Conservation (phyloP, 2,113 vertebrate genomes). For the Triplophysa tibetana region DNA sequence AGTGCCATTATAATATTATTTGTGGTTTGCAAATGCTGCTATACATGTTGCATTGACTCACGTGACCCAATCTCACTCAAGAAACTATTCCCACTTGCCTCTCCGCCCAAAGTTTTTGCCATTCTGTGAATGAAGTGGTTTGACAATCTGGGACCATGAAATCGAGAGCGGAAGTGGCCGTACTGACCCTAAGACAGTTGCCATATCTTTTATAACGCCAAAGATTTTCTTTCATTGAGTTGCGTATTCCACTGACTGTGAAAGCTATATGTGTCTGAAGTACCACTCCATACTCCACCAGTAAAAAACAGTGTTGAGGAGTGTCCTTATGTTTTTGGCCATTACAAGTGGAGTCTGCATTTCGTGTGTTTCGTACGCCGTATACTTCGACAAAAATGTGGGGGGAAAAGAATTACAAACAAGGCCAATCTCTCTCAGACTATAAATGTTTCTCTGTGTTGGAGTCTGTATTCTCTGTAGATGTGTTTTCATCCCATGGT, state of each 20-base stretch:
- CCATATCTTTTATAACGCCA: conserved; percentile 80
- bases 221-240: conserved; percentile 73
- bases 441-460: conserved; percentile 41
- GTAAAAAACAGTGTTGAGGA: conserved; percentile 27
- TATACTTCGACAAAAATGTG: conserved; percentile 20
- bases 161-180: conserved; percentile 71
- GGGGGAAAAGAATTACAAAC: neutral
- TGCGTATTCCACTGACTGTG: conserved; percentile 30
- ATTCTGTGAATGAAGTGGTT: conserved; percentile 76
- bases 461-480: conserved; percentile 36
- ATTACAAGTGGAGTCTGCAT: conserved; percentile 24
- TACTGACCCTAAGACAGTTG: conserved; percentile 68
- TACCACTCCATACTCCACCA: conserved; percentile 4
- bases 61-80: conserved; percentile 19
- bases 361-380: conserved; percentile 32
- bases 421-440: conserved; percentile 38
- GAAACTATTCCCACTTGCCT: conserved; percentile 54
- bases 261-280: conserved; percentile 7
- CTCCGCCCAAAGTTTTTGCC: conserved; percentile 73
- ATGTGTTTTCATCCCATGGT: conserved; percentile 35
- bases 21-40: conserved; percentile 77
- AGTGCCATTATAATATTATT: conserved; percentile 60
- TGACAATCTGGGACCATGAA: conserved; percentile 79
- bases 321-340: conserved; percentile 28
- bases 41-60: conserved; percentile 67